phyloP scores from a whole-genome alignment of 2,888 invertebrate genomes.

The Tribolium freemani region DNA sequence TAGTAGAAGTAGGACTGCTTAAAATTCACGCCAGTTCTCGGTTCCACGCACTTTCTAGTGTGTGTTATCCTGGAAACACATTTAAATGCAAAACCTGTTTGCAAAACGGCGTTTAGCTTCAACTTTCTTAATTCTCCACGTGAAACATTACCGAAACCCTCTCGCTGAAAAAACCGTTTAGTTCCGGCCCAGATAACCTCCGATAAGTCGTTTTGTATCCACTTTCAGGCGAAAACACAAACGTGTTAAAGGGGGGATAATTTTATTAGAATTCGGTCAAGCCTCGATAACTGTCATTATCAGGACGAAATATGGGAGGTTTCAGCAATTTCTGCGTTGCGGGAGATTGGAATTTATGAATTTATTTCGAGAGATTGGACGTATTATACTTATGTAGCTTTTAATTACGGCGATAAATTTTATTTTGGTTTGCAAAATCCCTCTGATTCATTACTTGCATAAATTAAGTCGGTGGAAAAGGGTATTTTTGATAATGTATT shows the following conservation, averaged over 20 bases:
- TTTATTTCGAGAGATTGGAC: neutral
- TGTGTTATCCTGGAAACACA: slow-evolving; percentile 50
- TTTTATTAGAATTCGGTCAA: neutral
- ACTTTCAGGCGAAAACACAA: slow-evolving; percentile 22
- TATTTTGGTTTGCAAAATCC: slow-evolving; percentile 8
- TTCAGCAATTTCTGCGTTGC: neutral
- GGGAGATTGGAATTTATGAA: neutral
- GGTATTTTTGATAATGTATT: neutral
- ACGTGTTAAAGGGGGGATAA: slow-evolving; percentile 17
- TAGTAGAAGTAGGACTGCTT: slow-evolving; percentile 28
- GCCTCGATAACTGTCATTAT: slow-evolving; percentile 27
- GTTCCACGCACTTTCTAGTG: slow-evolving; percentile 48
- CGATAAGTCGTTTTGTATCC: slow-evolving; percentile 27
- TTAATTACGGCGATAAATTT: slow-evolving; percentile 12
- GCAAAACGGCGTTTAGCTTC: slow-evolving; percentile 52
- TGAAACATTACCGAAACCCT: slow-evolving; percentile 38
- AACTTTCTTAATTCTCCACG: slow-evolving; percentile 57
- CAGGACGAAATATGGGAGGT: slow-evolving; percentile 10
- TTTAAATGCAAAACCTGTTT: slow-evolving; percentile 59
- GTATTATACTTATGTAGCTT: slow-evolving; percentile 13
- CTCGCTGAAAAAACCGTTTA: slow-evolving; percentile 29
- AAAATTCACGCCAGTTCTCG: slow-evolving; percentile 34
- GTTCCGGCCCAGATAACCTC: slow-evolving; percentile 28
- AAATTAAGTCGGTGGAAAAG: neutral
- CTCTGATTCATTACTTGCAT: slow-evolving; percentile 6